Percentiles rank a stretch among this genome's conserved stretches.
These are phyloP conservation scores for Cylloceria caligata DNA, from an alignment of 2,888 invertebrate genomes.

Conservation along the genomic window DNA sequence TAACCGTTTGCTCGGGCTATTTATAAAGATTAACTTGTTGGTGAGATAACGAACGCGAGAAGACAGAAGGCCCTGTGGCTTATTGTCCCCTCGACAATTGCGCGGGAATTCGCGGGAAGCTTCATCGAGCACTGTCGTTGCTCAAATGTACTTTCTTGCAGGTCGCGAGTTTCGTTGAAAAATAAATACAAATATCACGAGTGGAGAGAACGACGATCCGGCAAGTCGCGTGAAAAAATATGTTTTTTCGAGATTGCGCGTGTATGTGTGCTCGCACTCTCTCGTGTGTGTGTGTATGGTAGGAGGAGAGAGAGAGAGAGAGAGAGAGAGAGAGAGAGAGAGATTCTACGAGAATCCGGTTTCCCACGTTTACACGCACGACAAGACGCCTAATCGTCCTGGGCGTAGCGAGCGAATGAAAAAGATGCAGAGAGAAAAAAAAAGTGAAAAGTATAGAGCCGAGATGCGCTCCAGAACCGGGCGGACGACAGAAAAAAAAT, in stretches of 20 bases:
- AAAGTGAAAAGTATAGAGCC: slow-evolving; percentile 45
- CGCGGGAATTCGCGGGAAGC: slow-evolving; percentile 71
- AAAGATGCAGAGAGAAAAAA: slow-evolving; percentile 27
- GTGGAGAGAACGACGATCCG: background rate
- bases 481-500: slow-evolving; percentile 58
- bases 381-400: slow-evolving; percentile 71
- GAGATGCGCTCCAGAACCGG: slow-evolving; percentile 34
- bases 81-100: slow-evolving; percentile 67
- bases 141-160: background rate
- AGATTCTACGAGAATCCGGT: slow-evolving; percentile 73
- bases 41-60: slow-evolving; percentile 82
- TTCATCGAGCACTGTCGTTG: slow-evolving; percentile 51
- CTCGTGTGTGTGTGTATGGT: background rate
- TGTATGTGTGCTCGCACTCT: no score
- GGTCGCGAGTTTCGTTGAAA: slow-evolving; percentile 1
- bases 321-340: background rate
- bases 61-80: slow-evolving; percentile 74
- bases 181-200: slow-evolving; percentile 30
- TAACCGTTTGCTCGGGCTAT: slow-evolving; percentile 82
- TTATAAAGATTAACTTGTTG: slow-evolving; percentile 84
- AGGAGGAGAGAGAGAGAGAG: background rate
- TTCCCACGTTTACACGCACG: slow-evolving; percentile 75
- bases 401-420: slow-evolving; percentile 44
- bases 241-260: slow-evolving; percentile 51
- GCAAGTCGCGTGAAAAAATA: slow-evolving; percentile 17